Evolutionary conservation across 1,140 invertebrate species (phyloP), one percentile per base, ranked within the genome.

Genomic region (Drosophila sturtevanti): DNA sequence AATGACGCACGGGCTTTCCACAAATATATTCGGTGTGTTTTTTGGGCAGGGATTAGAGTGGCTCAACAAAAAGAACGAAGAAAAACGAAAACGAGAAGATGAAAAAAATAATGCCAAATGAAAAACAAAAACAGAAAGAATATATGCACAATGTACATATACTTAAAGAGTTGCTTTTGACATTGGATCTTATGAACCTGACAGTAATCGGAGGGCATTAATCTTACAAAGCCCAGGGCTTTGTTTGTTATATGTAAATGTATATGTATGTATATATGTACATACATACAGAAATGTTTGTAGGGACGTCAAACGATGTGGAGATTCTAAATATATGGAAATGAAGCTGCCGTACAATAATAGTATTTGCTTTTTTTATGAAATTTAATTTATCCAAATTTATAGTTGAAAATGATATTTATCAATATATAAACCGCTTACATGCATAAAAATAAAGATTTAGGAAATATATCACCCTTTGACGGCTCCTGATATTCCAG

Each of bases 181-280:
- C 63, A 72, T 78, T 78, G 67, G 56, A 22, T 69, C 74, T 72
- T 72, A 81, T 77, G 80, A 81, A 77, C 69, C 41, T 75, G 81
- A 86, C 81, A 86, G 73, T 85, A 86, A 85, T 85, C 81, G 74
- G 64, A 21, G 56, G 82, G 75, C 75, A 75, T 82, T 84, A 82
- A 78, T 74, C 77, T 71, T 63, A 62, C 68, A 80, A 64, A 65
- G 69, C 61, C 34, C 41, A 68, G 41, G 64, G 73, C 78, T 72
- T 81, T 74, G 74, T 54, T 66, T 68, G 66, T 63, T 52, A 66
- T 41, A 31, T 38, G 27, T 35, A 14, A n/a, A 14, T 37, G 38
- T 41, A 14, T 14, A 62, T 58, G 31, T 37, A 48, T 55, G 12
- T 18, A 34, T 11, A 48, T 48, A 16, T 11, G 1, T 21, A 7